A percentile compares a stretch with the other conserved stretches of the same genome.
These are phyloP conservation scores for Tapirus indicus DNA, from an alignment of 2,797 vertebrate species.

Conservation along the genomic window DNA sequence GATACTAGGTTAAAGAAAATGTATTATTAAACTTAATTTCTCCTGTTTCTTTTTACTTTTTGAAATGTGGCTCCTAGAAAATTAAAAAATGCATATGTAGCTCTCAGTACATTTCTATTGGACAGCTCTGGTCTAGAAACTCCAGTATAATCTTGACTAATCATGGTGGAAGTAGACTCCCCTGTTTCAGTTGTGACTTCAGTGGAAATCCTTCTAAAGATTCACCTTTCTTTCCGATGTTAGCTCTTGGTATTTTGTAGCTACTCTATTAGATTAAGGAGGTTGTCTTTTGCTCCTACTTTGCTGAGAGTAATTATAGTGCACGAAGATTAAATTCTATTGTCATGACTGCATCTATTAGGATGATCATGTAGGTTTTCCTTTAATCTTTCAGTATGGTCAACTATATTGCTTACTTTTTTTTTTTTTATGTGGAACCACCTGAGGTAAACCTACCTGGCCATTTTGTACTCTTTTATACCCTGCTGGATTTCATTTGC, in stretches of 20 bases:
- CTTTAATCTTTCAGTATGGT: constrained; percentile 7
- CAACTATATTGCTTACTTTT: neutral
- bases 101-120: neutral
- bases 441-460: neutral
- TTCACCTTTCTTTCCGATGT: neutral
- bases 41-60: neutral
- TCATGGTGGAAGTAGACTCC: neutral
- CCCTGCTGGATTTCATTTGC: constrained; percentile 34
- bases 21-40: constrained; percentile 28
- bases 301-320: neutral
- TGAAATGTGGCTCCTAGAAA: neutral
- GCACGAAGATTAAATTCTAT: neutral
- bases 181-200: neutral
- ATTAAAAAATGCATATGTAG: neutral
- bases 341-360: neutral
- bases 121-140: neutral
- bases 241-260: neutral
- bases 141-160: neutral
- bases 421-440: neutral
- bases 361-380: neutral
- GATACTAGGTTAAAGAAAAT: neutral
- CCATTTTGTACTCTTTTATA: constrained; percentile 14
- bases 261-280: neutral
- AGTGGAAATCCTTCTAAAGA: neutral
- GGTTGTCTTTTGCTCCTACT: neutral